Evolutionary conservation across 2,888 invertebrate species (phyloP).

Genomic region (Synanthedon tipuliformis): DNA sequence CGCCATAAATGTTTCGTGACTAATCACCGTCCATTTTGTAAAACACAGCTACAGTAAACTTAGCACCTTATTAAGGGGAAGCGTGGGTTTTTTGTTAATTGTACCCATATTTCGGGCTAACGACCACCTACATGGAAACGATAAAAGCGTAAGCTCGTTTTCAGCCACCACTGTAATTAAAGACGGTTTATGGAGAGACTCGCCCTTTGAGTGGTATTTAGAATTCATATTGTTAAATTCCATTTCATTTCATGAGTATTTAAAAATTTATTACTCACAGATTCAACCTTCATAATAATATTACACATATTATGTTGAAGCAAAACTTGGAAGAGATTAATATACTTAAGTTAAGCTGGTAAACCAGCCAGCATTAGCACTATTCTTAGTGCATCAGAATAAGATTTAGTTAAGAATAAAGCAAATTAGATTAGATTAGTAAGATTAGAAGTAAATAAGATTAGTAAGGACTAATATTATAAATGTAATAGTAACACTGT

Average conservation of each 20-base stretch:
- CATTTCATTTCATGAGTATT: not conserved
- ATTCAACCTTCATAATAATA: no score
- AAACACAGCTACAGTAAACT: conserved; percentile 44
- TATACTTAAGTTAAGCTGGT: no score
- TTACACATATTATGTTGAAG: no score
- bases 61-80: conserved; percentile 59
- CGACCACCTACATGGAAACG: conserved; percentile 47
- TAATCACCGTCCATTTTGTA: conserved; percentile 43
- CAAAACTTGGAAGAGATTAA: no score
- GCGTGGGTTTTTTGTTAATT: conserved; percentile 63
- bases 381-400: no score
- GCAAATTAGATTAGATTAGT: no score
- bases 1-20: conserved; percentile 28
- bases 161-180: conserved; percentile 45
- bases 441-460: no score
- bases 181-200: conserved; percentile 30
- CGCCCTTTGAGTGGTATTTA: not conserved
- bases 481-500: no score
- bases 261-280: not conserved
- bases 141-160: conserved; percentile 53
- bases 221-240: not conserved
- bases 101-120: conserved; percentile 58
- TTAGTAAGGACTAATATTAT: no score
- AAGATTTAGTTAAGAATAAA: no score
- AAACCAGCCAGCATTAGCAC: no score